Conservation (phyloP, 2,113 vertebrate species). For the Cariama cristata region DNA sequence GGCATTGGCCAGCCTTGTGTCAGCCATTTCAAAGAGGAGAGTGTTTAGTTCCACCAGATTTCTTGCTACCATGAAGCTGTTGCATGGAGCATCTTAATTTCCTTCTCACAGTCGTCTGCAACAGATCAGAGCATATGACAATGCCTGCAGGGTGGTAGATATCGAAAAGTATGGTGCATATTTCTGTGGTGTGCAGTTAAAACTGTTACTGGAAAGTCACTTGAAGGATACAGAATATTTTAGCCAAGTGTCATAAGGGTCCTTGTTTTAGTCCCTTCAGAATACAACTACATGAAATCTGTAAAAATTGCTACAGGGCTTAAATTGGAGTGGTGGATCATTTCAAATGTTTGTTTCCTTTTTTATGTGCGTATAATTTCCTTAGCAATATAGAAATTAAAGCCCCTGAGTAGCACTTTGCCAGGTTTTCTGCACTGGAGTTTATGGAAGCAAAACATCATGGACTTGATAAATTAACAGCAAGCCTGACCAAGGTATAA, state of each 20-base stretch:
- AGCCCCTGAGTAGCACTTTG: not conserved
- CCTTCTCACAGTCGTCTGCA: not conserved
- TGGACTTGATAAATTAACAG: not conserved
- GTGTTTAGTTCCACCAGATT: not conserved
- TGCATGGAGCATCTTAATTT: not conserved
- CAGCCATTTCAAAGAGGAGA: not conserved
- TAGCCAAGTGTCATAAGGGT: not conserved
- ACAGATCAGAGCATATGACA: not conserved
- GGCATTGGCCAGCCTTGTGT: not conserved
- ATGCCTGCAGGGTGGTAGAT: not conserved
- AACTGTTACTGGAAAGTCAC: not conserved
- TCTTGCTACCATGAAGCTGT: not conserved
- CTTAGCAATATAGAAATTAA: not conserved
- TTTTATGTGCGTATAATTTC: not conserved
- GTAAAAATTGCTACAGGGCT: not conserved
- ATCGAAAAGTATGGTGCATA: not conserved
- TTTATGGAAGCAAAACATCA: constrained; percentile 23
- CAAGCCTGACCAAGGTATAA: not conserved
- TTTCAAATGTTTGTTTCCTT: not conserved
- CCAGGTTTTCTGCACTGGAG: not conserved
- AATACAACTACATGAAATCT: not conserved
- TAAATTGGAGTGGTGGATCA: not conserved
- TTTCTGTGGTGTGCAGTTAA: not conserved
- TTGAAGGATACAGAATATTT: not conserved
- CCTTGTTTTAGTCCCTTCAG: not conserved